A percentile compares a stretch with the other conserved stretches of the same genome.
Evolutionary conservation across 2,113 vertebrate genomes (phyloP).

Genomic region (Hypocryptadius cinnamomeus): DNA sequence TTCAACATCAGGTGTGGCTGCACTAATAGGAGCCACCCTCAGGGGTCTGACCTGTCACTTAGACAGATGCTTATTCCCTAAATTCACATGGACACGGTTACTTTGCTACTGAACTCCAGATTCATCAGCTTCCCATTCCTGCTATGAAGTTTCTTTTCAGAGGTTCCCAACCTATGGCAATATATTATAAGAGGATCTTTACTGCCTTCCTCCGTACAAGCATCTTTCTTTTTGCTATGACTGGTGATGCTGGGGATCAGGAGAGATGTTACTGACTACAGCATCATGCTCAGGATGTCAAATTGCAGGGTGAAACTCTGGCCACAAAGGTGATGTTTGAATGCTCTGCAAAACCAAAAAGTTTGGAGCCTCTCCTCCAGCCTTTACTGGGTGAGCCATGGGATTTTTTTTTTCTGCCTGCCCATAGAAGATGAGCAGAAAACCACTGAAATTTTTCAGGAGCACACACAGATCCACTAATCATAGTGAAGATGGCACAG

Average conservation of each 20-base stretch:
- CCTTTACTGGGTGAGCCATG: neutral
- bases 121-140: neutral
- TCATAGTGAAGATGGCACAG: neutral
- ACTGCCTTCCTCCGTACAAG: neutral
- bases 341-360: neutral
- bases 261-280: neutral
- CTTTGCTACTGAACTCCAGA: neutral
- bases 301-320: neutral
- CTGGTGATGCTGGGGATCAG: neutral
- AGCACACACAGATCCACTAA: neutral
- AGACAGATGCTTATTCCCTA: neutral
- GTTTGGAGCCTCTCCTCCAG: neutral
- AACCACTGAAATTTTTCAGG: neutral
- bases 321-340: neutral
- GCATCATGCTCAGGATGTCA: neutral
- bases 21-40: neutral
- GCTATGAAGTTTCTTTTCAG: neutral
- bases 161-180: accelerated
- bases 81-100: neutral
- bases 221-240: neutral
- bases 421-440: neutral
- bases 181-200: neutral
- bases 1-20: neutral
- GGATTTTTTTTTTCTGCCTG: neutral
- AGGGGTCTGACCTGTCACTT: neutral